Evolutionary conservation across 1,140 invertebrate species (phyloP), one percentile per base, ranked within the genome.

Genomic region (Macrotrachela quadricornifera): DNA sequence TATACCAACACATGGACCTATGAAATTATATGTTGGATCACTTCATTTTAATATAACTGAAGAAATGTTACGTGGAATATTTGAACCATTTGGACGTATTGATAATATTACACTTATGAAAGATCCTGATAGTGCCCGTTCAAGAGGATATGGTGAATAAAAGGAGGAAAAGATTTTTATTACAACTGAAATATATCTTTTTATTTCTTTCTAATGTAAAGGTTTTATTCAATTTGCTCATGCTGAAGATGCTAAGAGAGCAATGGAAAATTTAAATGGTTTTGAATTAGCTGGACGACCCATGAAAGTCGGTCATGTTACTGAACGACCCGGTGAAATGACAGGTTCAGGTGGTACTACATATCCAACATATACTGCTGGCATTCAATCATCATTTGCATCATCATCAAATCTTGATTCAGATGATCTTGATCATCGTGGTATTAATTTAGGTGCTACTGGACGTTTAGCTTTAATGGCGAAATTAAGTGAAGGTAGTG

Each of bases 241-340:
- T 74, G 80, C 85, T 40, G 86, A 95, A 59, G 94, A 99, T 74
- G 94, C 90, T 0, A 96, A 97, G 63, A 91, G 94, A 73, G 92
- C 92, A 36, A 75, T 97, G 63, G 91, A 97, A 69, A 91, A 97
- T 67, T 69, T 99, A 56, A 99, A 99, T 73, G 91, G 92, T 3
- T 99, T 99, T 73, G 92, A 97, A 71, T 72, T 99, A 55, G 94
- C 91, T 49, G 92, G 91, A 10, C 75, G 87, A 62, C 86, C 87
- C n/a, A 97, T 99, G 84, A 96, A 95, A 76, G 88, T 99, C 13
- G 87, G 87, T 42, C 88, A 94, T 73, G 90, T 96, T 0, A 95
- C 90, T 1, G 91, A 97, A 68, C n/a, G n/a, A n/a, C n/a, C n/a
- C n/a, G n/a, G n/a, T n/a, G n/a, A n/a, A n/a, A n/a, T n/a, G n/a